Base-by-base conservation (phyloP, 2,888 invertebrate species). In the Orthosia gracilis region DNA sequence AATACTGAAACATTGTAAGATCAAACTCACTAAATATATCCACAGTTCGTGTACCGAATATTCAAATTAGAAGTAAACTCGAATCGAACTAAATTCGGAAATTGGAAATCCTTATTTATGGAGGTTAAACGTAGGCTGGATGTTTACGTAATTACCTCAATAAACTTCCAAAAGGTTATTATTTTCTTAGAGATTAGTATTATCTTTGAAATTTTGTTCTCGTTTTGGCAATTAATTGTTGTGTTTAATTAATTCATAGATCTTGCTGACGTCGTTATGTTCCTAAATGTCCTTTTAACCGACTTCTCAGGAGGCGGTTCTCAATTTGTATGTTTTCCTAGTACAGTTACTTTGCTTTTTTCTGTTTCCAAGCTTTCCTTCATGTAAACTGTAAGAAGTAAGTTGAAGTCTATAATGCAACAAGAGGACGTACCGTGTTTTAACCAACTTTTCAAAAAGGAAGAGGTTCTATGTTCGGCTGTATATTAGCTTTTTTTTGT, bases 91-190 rank as follows among this genome's bases (percentile, higher is more conserved):
- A 58, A 69, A 76, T 72, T 80, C 45, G 52, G 69, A 63, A 73
- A 85, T 83, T 75, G 61, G 72, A 55, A 58, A 64, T 66, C 71
- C 76, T 78, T 83, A 78, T 81, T 85, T 85, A 85, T 85, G 66
- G 73, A 69, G 85, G 85, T 78, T 58, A 64, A 50, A 17, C 61
- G 68, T 55, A 23, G 62, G 59, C 54, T 47, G 64, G 73, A 77
- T 83, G 66, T 64, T 78, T 85, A 61, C 78, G 57, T 83, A 85
- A 85, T 85, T 83, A 83, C 71, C 58, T 49, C 49, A 59, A 73
- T 83, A 81, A 78, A 85, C 71, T 85, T 52, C 12, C 12, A 31
- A 74, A 75, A 62, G 47, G 67, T 73, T 82, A 78, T 78, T 55
- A 81, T 82, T 78, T 71, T 54, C 68, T 23, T 31, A 47, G 26